Conservation (phyloP, 2,113 vertebrate genomes). For the human (Homo sapiens) region DNA sequence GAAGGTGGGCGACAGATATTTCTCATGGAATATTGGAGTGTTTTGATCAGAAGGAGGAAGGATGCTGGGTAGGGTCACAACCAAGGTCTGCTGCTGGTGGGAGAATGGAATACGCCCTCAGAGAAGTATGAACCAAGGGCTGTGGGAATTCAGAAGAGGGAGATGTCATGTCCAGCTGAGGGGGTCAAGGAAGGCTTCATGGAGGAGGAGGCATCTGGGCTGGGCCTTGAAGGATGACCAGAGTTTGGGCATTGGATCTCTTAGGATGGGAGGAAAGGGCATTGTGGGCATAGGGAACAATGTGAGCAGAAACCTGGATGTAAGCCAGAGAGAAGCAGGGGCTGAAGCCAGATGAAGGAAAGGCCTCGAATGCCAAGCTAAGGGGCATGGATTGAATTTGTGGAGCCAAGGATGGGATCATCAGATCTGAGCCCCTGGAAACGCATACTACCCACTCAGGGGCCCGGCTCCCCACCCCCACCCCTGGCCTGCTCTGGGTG, state of each 20-base stretch:
- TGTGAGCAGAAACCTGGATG: background rate
- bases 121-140: background rate
- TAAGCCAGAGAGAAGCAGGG: background rate
- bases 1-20: background rate
- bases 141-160: background rate
- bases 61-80: background rate
- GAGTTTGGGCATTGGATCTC: background rate
- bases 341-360: background rate
- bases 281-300: background rate
- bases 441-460: background rate
- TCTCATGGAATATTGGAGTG: background rate
- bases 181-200: background rate
- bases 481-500: background rate
- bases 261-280: background rate
- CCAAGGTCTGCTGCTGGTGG: background rate
- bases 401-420: background rate
- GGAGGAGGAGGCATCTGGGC: background rate
- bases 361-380: background rate
- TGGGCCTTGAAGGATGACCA: background rate
- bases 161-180: background rate
- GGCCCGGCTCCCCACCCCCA: background rate
- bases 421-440: background rate
- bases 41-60: background rate
- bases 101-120: background rate
- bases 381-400: background rate